Evolutionary conservation across 2,113 vertebrate species (phyloP).

Genomic region (Crocuta crocuta): DNA sequence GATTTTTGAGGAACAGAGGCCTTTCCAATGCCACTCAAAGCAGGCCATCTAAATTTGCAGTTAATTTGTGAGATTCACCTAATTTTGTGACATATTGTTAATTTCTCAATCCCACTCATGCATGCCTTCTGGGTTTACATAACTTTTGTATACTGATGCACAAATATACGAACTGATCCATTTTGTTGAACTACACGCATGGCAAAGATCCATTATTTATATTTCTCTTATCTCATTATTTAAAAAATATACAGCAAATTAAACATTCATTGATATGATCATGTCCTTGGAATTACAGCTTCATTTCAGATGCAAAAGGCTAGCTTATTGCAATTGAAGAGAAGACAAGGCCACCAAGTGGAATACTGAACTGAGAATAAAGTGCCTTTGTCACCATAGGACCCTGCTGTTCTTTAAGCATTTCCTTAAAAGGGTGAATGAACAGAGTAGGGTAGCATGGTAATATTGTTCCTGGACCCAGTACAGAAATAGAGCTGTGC

Average conservation of each 20-base stretch:
- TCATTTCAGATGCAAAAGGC: neutral
- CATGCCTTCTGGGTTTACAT: neutral
- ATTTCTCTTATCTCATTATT: neutral
- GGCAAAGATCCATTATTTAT: neutral
- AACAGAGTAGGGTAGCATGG: neutral
- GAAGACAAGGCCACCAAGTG: neutral
- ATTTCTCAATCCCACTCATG: neutral
- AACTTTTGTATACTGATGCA: neutral
- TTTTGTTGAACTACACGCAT: neutral
- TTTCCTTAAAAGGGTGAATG: neutral
- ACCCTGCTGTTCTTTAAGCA: neutral
- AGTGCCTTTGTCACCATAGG: conserved; percentile 5
- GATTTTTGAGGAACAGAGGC: neutral
- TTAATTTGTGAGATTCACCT: neutral
- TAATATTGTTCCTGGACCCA: neutral
- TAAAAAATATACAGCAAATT: neutral
- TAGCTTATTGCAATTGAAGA: neutral
- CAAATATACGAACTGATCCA: neutral
- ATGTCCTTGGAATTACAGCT: neutral
- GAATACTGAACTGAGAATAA: conserved; percentile 40
- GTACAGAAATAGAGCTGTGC: neutral
- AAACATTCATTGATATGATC: neutral
- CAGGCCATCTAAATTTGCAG: neutral
- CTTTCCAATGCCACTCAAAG: neutral
- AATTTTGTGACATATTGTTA: neutral